Base-by-base conservation (phyloP, 2,888 invertebrate genomes). In the Fissipunctia ypsillon region DNA sequence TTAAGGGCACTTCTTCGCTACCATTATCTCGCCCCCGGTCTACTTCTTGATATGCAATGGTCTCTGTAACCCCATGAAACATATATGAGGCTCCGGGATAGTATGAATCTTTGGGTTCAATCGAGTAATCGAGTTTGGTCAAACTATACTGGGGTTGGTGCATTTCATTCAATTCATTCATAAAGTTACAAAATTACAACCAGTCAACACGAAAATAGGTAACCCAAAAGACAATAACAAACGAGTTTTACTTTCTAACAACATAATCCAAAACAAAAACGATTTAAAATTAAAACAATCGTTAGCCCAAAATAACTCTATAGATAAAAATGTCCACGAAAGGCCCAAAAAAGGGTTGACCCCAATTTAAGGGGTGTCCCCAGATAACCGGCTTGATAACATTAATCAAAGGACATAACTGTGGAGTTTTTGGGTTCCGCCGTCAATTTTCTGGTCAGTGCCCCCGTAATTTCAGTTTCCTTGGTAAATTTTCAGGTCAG, bases 371-470 rank as follows among this genome's bases (percentile, higher is more conserved):
- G 87, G 92, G 91, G 89, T 81, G 79, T 90, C 90, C 88, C 90
- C 86, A 91, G 95, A 96, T 95, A 94, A 92, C 91, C 84, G 88
- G 83, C 87, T 88, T 94, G 96, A 96, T 95, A 96, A 94, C 94
- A 95, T 95, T 96, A 95, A 96, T 96, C 96, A 95, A 93, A 84
- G 91, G 90, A 91, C 90, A 91, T 93, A 92, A 92, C 92, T 91
- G 89, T 89, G 85, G 85, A 85, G 73, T 76, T 88, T 86, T 85
- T 87, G 88, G 90, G 89, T 83, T 73, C 88, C 88, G 88, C 88
- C 91, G 90, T 90, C 94, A 94, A 95, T 95, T 96, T 95, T 95
- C 94, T 94, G 95, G 95, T 93, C 94, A 93, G 84, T 90, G 92
- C 92, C 92, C 94, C 91, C 92, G 94, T 95, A 95, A 95, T 95